Evolutionary conservation across 2,113 vertebrate genomes (phyloP).

Genomic region (Bolborhynchus lineola): DNA sequence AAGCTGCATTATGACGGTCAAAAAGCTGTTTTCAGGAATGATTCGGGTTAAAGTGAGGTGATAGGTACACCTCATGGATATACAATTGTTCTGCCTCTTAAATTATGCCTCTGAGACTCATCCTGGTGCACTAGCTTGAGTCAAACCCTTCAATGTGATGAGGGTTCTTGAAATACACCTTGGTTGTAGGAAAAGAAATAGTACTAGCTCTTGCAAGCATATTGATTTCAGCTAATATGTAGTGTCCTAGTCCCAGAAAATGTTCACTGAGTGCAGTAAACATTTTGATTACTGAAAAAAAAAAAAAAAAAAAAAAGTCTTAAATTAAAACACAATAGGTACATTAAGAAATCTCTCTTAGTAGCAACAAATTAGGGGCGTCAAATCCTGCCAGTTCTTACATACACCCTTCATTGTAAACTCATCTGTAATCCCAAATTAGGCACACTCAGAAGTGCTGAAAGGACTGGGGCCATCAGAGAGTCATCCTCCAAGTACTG

Average conservation of each 20-base stretch:
- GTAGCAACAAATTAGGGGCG: background rate
- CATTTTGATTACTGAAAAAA: background rate
- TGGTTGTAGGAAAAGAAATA: background rate
- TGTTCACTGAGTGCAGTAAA: background rate
- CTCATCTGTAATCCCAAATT: conserved; percentile 4
- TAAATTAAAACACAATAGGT: conserved; percentile 31
- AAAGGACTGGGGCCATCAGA: conserved; percentile 14
- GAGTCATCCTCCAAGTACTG: background rate
- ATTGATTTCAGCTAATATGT: background rate
- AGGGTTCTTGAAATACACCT: background rate
- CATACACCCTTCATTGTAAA: background rate
- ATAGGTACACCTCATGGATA: background rate
- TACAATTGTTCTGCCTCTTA: background rate
- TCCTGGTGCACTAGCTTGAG: background rate
- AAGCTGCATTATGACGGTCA: background rate
- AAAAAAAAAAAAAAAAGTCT: background rate
- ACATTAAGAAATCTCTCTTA: conserved; percentile 31
- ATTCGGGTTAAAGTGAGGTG: background rate
- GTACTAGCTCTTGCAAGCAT: background rate
- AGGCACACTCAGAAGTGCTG: background rate
- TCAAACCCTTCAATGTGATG: background rate
- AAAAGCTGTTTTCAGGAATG: background rate
- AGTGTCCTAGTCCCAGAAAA: background rate
- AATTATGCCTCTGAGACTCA: background rate
- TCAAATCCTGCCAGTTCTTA: background rate